Evolutionary conservation across 2,888 invertebrate species (phyloP).

Genomic region (Diogma glabrata): DNA sequence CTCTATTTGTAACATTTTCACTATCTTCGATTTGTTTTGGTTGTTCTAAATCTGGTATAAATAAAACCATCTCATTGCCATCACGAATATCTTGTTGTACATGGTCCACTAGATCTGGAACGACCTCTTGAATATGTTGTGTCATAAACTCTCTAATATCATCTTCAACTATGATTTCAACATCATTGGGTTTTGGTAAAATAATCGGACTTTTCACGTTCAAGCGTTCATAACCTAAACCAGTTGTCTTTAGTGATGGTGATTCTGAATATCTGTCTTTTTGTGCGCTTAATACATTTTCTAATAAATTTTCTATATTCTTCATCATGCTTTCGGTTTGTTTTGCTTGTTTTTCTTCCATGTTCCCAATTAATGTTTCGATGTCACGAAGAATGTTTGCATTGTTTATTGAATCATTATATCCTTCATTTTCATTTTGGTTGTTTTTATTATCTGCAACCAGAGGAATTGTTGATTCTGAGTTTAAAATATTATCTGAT

Average conservation of each 20-base stretch:
- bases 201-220: constrained; percentile 34
- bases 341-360: constrained; percentile 35
- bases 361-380: constrained; percentile 35
- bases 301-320: constrained; percentile 31
- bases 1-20: too few species aligned
- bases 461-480: not conserved
- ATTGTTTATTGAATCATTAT: constrained; percentile 18
- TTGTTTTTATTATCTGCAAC: not conserved
- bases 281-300: constrained; percentile 23
- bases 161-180: constrained; percentile 19
- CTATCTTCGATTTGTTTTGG: not conserved
- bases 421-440: not conserved
- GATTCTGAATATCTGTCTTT: constrained; percentile 14
- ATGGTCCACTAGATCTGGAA: constrained; percentile 34
- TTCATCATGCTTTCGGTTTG: constrained; percentile 30
- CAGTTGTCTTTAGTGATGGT: constrained; percentile 21
- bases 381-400: constrained; percentile 33
- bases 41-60: too few species aligned
- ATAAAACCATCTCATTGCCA: not conserved
- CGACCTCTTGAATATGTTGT: constrained; percentile 36
- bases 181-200: constrained; percentile 15
- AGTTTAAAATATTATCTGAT: not conserved
- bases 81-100: constrained; percentile 31
- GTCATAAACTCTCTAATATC: constrained; percentile 35
- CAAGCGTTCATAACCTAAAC: constrained; percentile 25